phyloP scores from a whole-genome alignment of 2,113 vertebrate species.

The Bubalus kerabau region DNA sequence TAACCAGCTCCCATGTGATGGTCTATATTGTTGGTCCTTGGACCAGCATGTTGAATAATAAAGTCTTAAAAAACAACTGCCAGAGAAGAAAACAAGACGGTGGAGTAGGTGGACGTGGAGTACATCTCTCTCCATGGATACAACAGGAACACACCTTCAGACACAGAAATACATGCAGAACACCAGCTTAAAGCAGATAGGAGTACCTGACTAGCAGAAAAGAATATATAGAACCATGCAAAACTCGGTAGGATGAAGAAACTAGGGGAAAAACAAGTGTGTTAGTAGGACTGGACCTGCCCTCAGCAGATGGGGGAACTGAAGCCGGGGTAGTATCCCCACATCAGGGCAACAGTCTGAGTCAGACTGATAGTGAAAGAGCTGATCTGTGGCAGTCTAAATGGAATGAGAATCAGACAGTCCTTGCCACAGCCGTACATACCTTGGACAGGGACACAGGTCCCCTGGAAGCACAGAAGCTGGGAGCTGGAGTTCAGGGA shows the following conservation, averaged over 20 bases:
- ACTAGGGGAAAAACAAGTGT: neutral
- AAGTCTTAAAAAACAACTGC: neutral
- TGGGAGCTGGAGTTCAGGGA: neutral
- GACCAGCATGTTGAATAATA: neutral
- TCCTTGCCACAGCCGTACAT: neutral
- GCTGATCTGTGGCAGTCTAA: neutral
- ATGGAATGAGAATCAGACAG: neutral
- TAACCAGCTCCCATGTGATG: neutral
- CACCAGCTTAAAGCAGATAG: neutral
- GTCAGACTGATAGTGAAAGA: neutral
- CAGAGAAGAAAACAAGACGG: neutral
- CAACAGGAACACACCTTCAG: neutral
- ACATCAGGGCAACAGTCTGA: neutral
- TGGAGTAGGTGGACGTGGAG: neutral
- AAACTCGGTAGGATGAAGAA: neutral
- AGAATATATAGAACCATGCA: neutral
- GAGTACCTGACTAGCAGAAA: neutral
- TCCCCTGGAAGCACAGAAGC: neutral
- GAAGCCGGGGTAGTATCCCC: neutral
- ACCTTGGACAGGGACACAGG: neutral
- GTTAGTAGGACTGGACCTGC: neutral
- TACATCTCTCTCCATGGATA: neutral
- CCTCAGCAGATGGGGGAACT: accelerated
- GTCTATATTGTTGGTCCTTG: neutral
- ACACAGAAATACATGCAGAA: neutral